Base-by-base conservation (phyloP, 2,113 vertebrate genomes). In the Piprites chloris region DNA sequence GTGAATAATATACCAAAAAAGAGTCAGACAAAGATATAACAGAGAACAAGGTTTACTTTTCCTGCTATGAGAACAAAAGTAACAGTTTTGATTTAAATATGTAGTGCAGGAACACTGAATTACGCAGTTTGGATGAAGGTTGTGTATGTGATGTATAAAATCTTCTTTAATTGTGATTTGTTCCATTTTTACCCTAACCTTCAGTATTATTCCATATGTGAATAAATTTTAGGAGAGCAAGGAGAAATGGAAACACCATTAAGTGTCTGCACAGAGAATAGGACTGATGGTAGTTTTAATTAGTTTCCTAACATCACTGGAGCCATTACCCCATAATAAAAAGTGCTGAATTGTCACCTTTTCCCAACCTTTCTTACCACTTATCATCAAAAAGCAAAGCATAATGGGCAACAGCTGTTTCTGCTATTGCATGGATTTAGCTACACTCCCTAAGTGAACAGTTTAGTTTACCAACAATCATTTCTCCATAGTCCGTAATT, bases 391-490 rank as follows among this genome's bases (percentile, higher is more conserved):
- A 96, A 97, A 86, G 75, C 58, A 85, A 95, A 87, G 80, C 61
- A 79, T 96, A 96, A 96, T 94, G 81, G 91, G 69, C 67, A 92
- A 84, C 95, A 97, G 89, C 93, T 97, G 95, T 93, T 94, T 96
- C 92, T 93, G 58, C 47, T 91, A 56, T 88, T 63, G 74, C 68
- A 56, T 65, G 33, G 59, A 67, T 78, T 92, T 74, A 93, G 39
- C 80, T 95, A 49, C 46, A 23, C 47, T 85, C 88, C 75, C 84
- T 91, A 81, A 88, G 52, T 58, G 91, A 94, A 59, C 49, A 76
- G 44, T 92, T 95, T 78, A 89, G 79, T 90, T 85, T 77, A 85
- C 73, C 55, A 78, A 55, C 47, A 39, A 72, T 80, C 74, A 67
- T 95, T 96, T 92, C 81, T 58, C 62, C 59, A 7, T 81, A 93